Base-by-base conservation (phyloP, 2,113 vertebrate genomes). In the Ciconia maguari region DNA sequence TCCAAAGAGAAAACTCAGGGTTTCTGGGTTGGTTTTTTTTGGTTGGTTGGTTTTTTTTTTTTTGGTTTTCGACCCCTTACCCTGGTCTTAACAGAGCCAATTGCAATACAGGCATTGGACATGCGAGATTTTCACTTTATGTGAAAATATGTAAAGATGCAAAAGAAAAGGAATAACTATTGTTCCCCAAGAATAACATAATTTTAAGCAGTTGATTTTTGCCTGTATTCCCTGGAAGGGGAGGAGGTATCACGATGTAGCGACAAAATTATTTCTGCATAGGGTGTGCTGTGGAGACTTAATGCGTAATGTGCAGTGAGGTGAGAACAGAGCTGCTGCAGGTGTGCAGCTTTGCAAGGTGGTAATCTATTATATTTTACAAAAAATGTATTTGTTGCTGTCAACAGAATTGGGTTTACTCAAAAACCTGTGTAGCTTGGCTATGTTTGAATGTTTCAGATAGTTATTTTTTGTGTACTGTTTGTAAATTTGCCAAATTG, bases 41-140 rank as follows among this genome's bases (percentile, higher is more conserved):
- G 2, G 7, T 13, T 36, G 26, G 8, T 51, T 34, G 52, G 1
- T 5, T 17, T 26, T 44, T 32, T 36, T 36, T 36, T 17, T 11
- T 10, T 44, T 15, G 1, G 0, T 22, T 38, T 27, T 5, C 2
- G 5, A 13, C 2, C 2, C 13, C 22, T 42, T 69, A 55, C 1
- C 2, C 16, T 49, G 42, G 12, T 41, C 38, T 71, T 77, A 54
- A 32, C 20, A 22, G 12, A 58, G 7, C 11, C 30, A 27, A 13
- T 36, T 77, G 26, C 60, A 71, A 69, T 44, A 84, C 10, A 49
- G 52, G 34, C 38, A 32, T 9, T 41, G 6, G 32, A 48, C 22
- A 19, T 10, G 27, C 0, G 3, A 88, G 24, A 42, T 60, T 69
- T 71, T 88, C 13, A 25, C 15, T 71, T 64, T 48, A 27, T 34